These are phyloP conservation scores for Apotomis capreana DNA, from an alignment of 2,888 invertebrate genomes.

Conservation along the genomic window DNA sequence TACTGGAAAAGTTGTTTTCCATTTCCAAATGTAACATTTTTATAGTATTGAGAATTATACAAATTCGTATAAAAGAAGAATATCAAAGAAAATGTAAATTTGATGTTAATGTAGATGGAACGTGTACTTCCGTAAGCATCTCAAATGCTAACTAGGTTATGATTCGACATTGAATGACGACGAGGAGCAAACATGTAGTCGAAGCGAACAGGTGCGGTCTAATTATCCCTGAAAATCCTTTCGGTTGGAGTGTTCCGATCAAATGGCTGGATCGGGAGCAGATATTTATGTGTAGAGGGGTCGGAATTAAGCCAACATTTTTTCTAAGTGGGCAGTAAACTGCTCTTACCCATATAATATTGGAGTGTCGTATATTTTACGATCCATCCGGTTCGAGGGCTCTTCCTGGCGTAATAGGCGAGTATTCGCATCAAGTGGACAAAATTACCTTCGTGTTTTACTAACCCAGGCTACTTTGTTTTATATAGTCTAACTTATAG, in stretches of 20 bases:
- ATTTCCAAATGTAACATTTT: slow-evolving; percentile 38
- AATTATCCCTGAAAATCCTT: slow-evolving; percentile 66
- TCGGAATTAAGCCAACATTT: slow-evolving; percentile 79
- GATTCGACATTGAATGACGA: slow-evolving; percentile 29
- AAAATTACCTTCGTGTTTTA: slow-evolving; percentile 75
- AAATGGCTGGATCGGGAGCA: slow-evolving; percentile 73
- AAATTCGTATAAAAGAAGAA: slow-evolving; percentile 58
- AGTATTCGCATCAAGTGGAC: slow-evolving; percentile 73
- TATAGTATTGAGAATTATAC: slow-evolving; percentile 48
- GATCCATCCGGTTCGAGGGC: slow-evolving; percentile 74
- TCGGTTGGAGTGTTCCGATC: slow-evolving; percentile 66
- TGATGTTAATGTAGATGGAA: slow-evolving; percentile 58
- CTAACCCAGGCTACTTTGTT: slow-evolving; percentile 56
- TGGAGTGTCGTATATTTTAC: slow-evolving; percentile 81
- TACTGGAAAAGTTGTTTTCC: slow-evolving; percentile 13
- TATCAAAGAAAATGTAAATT: slow-evolving; percentile 63
- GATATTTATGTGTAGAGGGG: slow-evolving; percentile 66
- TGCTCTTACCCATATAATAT: slow-evolving; percentile 72
- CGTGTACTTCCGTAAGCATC: slow-evolving; percentile 53
- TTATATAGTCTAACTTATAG: slow-evolving; percentile 37
- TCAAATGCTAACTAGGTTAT: slow-evolving; percentile 40
- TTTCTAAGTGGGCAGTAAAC: slow-evolving; percentile 80
- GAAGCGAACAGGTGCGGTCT: slow-evolving; percentile 60
- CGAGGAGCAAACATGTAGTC: slow-evolving; percentile 12
- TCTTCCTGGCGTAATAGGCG: slow-evolving; percentile 62